Base-by-base conservation (phyloP, 1,140 invertebrate genomes). In the Riptortus pedestris region DNA sequence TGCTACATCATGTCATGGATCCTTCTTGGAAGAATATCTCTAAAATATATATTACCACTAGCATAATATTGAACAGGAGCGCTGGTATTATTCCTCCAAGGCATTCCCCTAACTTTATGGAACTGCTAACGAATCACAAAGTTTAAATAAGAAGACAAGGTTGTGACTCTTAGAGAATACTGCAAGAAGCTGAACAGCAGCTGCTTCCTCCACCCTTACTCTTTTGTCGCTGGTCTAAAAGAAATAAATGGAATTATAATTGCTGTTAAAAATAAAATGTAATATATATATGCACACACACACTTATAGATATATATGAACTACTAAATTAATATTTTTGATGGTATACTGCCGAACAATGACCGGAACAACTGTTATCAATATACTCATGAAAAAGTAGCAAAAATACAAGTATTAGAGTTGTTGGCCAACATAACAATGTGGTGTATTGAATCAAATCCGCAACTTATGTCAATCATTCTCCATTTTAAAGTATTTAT, bases 191-290 rank as follows among this genome's bases (percentile, higher is more conserved):
- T 69, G 88, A 91, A 81, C 91, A 93, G 82, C 90, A 93, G 82
- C 88, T 90, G 79, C 87, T 91, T 66, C 88, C 88, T 66, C 90
- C 89, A 67, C 89, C 88, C 86, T 93, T 93, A 79, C 89, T 92
- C 76, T 93, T 93, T 79, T 91, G 89, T 79, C 90, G 84, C 83
- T 93, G 90, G 86, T 93, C 91, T 93, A 82, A 57, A 87, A 86
- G 67, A 74, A 73, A 74, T 73, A 72, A 64, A 71, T 67, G 14
- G 43, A 33, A 64, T 22, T 2, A 48, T 11, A 43, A 63, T n/a
- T n/a, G n/a, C n/a, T n/a, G n/a, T n/a, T n/a, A n/a, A n/a, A 33
- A 43, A 61, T 43, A 7, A 61, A 45, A 43, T 14, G 45, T 18
- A 61, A 22, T 43, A 9, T 11, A 11, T 43, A 11, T 43, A 9